A percentile compares a stretch with the other conserved stretches of the same genome.
These are phyloP conservation scores for Sebastes iracundus DNA, from an alignment of 2,797 vertebrate species.

Conservation along the genomic window DNA sequence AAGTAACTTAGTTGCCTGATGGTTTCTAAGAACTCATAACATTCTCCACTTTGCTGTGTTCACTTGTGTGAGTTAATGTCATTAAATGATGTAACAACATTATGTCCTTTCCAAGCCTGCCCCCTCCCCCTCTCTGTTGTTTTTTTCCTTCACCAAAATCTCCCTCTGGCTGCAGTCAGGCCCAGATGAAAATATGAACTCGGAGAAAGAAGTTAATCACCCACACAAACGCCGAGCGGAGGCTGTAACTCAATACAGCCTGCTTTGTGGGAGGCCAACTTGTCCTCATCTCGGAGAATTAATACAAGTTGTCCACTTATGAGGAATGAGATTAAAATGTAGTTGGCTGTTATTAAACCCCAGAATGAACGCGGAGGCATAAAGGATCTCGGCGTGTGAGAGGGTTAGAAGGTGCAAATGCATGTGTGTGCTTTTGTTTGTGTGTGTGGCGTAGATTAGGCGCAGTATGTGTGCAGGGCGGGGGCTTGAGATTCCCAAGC, in stretches of 20 bases:
- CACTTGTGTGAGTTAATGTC: constrained; percentile 19
- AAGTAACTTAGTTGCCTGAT: constrained; percentile 7
- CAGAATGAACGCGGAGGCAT: constrained; percentile 56
- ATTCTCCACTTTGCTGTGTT: neutral
- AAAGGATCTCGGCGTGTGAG: constrained; percentile 36
- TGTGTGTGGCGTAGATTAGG: constrained; percentile 56
- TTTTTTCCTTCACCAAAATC: constrained; percentile 4
- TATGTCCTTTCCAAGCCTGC: constrained; percentile 18
- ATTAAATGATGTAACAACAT: constrained; percentile 48
- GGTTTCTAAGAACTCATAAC: constrained; percentile 7
- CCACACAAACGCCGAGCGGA: constrained; percentile 65
- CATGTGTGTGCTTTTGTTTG: neutral
- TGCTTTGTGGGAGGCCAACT: constrained; percentile 74
- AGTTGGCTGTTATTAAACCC: constrained; percentile 73
- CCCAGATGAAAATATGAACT: constrained; percentile 74
- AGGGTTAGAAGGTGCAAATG: constrained; percentile 50
- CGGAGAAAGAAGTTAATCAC: constrained; percentile 70
- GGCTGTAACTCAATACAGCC: constrained; percentile 70
- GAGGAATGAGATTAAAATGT: constrained; percentile 78
- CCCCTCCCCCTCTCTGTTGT: constrained; percentile 9
- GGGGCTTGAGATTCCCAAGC: constrained; percentile 73
- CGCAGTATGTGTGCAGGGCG: constrained; percentile 61
- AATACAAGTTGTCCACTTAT: constrained; percentile 78
- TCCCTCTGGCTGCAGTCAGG: constrained; percentile 39
- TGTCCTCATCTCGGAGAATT: constrained; percentile 72